phyloP scores from a whole-genome alignment of 2,888 invertebrate genomes.

The Dioctria rufipes region DNA sequence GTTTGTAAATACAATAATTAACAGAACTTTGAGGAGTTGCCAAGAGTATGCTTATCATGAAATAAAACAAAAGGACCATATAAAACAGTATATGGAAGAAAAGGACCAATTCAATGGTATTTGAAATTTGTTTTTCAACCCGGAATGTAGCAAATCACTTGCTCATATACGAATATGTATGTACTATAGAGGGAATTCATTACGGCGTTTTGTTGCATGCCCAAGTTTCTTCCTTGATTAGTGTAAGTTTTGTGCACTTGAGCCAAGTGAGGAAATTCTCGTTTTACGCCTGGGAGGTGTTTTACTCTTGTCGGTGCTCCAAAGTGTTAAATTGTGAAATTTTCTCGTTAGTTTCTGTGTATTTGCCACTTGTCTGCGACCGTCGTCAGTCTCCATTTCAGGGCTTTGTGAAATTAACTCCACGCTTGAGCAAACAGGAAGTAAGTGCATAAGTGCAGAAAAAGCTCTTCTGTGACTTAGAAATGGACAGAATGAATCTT shows the following conservation, averaged over 20 bases:
- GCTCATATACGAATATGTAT: neutral
- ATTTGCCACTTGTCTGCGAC: constrained; percentile 57
- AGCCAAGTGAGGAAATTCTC: constrained; percentile 43
- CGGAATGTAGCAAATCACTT: constrained; percentile 8
- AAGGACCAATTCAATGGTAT: constrained; percentile 33
- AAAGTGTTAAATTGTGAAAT: constrained; percentile 59
- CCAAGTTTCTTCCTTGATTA: constrained; percentile 45
- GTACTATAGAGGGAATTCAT: constrained; percentile 5
- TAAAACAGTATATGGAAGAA: neutral
- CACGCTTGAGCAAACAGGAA: constrained; percentile 59
- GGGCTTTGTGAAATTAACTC: constrained; percentile 59
- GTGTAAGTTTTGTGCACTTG: constrained; percentile 40
- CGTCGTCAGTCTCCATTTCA: constrained; percentile 50
- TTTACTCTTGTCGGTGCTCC: constrained; percentile 58
- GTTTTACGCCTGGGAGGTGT: constrained; percentile 42
- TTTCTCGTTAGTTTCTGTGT: constrained; percentile 59
- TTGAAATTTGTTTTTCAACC: constrained; percentile 35
- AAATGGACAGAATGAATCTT: constrained; percentile 49
- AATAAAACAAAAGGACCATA: neutral
- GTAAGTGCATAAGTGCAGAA: constrained; percentile 52
- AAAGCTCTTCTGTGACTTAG: constrained; percentile 43
- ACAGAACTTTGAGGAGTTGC: constrained; percentile 25
- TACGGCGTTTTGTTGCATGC: neutral
- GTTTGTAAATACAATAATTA: constrained; percentile 29
- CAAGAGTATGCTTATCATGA: neutral